Evolutionary conservation across 2,888 invertebrate species (phyloP).

Genomic region (Leptinotarsa haldemani): DNA sequence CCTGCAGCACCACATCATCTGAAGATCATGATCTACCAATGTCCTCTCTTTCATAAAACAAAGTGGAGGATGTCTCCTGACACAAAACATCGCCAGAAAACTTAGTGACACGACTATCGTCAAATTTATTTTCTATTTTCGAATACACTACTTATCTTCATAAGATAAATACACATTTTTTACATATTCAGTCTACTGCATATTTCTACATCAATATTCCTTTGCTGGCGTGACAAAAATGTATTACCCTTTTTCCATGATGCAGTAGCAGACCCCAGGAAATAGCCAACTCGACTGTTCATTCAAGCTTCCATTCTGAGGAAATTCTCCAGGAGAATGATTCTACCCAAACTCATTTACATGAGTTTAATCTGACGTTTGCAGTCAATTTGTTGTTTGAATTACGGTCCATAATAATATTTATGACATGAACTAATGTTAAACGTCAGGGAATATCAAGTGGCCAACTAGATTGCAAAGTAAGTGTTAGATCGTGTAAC

Average conservation of each 20-base stretch:
- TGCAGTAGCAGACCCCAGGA: conserved; percentile 11
- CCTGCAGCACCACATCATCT: no score
- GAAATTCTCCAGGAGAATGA: conserved; percentile 22
- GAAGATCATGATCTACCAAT: no score
- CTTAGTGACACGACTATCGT: no score
- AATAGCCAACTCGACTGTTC: conserved; percentile 21
- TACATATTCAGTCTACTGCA: not conserved
- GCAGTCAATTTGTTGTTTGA: conserved; percentile 52
- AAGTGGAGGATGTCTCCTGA: no score
- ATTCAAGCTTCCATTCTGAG: conserved; percentile 14
- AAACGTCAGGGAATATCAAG: conserved; percentile 50
- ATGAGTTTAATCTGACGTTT: conserved; percentile 51
- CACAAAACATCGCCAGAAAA: no score
- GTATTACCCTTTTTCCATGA: conserved; percentile 5
- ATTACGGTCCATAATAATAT: conserved; percentile 49
- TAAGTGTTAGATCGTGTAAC: conserved; percentile 54
- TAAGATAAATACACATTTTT: not conserved
- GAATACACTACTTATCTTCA: no score
- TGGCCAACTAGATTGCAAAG: conserved; percentile 48
- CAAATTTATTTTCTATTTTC: no score
- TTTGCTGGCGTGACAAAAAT: conserved; percentile 18
- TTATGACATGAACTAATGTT: conserved; percentile 52
- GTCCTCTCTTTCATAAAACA: no score
- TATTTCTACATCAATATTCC: conserved; percentile 1
- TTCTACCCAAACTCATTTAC: conserved; percentile 49